Base-by-base conservation (phyloP, 2,888 invertebrate species). In the Troglohyphantes excavatus region DNA sequence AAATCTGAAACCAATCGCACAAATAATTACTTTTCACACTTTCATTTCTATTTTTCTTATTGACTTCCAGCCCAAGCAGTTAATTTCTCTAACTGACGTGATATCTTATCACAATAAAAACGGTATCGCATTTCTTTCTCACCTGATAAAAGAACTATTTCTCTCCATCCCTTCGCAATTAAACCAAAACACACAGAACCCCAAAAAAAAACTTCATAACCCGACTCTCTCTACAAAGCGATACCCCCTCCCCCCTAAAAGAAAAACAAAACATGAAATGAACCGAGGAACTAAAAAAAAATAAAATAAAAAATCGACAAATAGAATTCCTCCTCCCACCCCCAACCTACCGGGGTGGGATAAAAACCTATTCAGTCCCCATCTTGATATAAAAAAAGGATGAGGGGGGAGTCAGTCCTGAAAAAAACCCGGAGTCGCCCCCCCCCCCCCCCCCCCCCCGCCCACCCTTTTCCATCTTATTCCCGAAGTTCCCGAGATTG, bases 401-500 rank as follows among this genome's bases (percentile, higher is more conserved):
- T 43, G 63, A 59, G 70, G 33, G 29, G 43, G 59, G 23, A 26
- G 23, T 1, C 39, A 21, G 21, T 43, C 39, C 53, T n/a, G 33
- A 68, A 70, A 33, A 70, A 82, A 70, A 82, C 70, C 59, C 33
- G 39, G 68, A 46, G 39, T 26, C 53, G 17, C 23, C 33, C 39
- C n/a, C 13, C 23, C 59, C 26, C 72, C 33, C 63, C 63, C 46
- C 29, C 39, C n/a, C 75, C 67, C 70, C 19, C 7, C 29, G 27
- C 82, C 76, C 67, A 11, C 13, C 13, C 65, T 67, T 84, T 82
- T 70, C 83, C 82, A 75, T 83, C 88, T 89, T 82, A 82, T 83
- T 82, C 81, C 81, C 84, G 75, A 68, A 76, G 63, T 70, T 86
- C 87, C 87, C 89, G 89, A 90, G 89, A 90, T 90, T 90, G 89